Conservation (phyloP, 1,140 invertebrate genomes). For the Drosophila arawakana region DNA sequence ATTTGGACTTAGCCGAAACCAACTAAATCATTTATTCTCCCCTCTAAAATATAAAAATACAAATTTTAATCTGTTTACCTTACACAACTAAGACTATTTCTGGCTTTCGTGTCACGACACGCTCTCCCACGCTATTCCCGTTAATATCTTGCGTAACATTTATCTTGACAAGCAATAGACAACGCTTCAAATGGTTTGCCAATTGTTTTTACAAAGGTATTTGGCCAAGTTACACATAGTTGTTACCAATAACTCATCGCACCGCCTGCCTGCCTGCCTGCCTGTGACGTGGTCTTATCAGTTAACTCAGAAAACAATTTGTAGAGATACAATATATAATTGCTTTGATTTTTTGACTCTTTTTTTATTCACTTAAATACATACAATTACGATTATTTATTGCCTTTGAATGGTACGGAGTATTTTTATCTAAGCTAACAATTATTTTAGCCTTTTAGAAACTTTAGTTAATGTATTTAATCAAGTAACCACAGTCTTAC, state of each 20-base stretch:
- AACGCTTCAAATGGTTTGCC: constrained; percentile 13
- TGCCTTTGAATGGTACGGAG: constrained; percentile 5
- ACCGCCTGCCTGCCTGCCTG: neutral
- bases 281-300: constrained; percentile 13
- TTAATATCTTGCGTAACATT: neutral
- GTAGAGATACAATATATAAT: neutral
- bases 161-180: neutral
- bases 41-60: no score
- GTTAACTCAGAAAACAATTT: neutral
- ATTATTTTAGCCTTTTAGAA: neutral
- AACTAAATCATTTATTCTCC: no score
- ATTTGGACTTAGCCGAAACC: no score
- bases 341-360: constrained; percentile 7
- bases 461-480: constrained; percentile 62
- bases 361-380: constrained; percentile 7
- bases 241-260: constrained; percentile 13
- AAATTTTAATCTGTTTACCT: no score
- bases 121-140: neutral
- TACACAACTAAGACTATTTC: no score
- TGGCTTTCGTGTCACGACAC: neutral
- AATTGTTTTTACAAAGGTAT: constrained; percentile 19
- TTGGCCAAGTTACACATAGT: constrained; percentile 15
- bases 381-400: constrained; percentile 14
- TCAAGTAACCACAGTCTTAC: constrained; percentile 43
- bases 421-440: constrained; percentile 19